Evolutionary conservation across 2,797 vertebrate genomes (phyloP), one percentile per base, ranked within the genome.

Genomic region (Spatula versicolor): DNA sequence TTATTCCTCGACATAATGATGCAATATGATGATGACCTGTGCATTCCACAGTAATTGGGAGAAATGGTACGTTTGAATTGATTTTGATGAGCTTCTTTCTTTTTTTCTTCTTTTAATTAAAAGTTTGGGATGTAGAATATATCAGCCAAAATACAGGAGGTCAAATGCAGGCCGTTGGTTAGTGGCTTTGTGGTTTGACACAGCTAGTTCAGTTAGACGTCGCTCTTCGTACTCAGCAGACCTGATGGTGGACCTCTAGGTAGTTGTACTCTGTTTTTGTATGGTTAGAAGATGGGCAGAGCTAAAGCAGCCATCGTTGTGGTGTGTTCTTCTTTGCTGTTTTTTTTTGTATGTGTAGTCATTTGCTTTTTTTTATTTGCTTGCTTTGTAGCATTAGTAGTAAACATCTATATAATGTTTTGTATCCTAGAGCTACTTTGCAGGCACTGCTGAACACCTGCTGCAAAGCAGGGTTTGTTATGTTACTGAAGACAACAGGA

Each of bases 1-100:
- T 97, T 95, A 94, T 96, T 96, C 79, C 50, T 95, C 88, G 94
- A 5, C 75, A 77, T 94, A 97, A 95, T 92, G 86, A 95, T 96
- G 89, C 86, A 86, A 50, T 94, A 52, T 78, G 88, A 95, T 93
- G 80, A 93, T 90, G 90, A 91, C 97, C 90, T 91, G 79, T 95
- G 81, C 48, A 35, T 94, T 67, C 86, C 83, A 56, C 76, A 88
- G 86, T 97, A 96, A 97, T 94, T 96, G 95, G 83, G 92, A 94
- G 83, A 96, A 95, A 95, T 0, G 2, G 78, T 73, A 95, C 74
- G 77, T 95, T 96, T 93, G 85, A 93, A 96, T 90, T 95, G 74
- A 93, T 95, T 96, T 95, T 79, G 74, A 81, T 93, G 41, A 97
- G 86, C 46, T 88, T 84, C 15, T 48, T 73, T 73, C 66, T 39